phyloP scores from a whole-genome alignment of 2,888 invertebrate species.

The Byasa hedistus region DNA sequence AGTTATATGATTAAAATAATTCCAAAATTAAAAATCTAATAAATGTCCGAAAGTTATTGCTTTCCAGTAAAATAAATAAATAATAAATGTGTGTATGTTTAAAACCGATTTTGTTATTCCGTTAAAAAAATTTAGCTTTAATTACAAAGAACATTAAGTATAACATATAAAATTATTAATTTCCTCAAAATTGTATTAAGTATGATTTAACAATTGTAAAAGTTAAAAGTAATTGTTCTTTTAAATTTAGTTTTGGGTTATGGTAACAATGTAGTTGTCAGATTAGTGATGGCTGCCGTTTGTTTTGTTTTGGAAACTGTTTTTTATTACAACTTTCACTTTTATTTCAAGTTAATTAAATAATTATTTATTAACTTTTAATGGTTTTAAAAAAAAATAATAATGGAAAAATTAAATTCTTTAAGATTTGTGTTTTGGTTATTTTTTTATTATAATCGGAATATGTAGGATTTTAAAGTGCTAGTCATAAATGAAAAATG shows the following conservation, averaged over 20 bases:
- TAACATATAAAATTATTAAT: no score
- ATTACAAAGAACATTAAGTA: no score
- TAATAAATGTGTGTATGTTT: no score
- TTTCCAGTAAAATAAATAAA: no score
- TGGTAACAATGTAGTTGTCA: background rate
- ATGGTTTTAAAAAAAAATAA: background rate
- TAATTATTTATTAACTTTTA: background rate
- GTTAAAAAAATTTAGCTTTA: no score
- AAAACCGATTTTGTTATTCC: no score
- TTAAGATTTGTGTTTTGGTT: background rate
- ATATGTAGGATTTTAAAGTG: background rate
- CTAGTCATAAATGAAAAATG: conserved; percentile 21
- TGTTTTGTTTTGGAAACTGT: conserved; percentile 28
- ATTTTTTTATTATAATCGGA: background rate
- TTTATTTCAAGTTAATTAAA: background rate
- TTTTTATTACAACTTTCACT: conserved; percentile 10
- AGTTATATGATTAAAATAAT: no score
- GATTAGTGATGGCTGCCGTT: conserved; percentile 1
- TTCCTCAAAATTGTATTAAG: no score
- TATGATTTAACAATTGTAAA: no score
- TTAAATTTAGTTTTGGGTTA: background rate
- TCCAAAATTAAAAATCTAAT: no score
- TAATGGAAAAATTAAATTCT: background rate
- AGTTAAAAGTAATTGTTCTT: no score
- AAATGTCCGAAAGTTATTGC: no score